phyloP scores from a whole-genome alignment of 2,113 vertebrate species.

The Plecotus auritus region DNA sequence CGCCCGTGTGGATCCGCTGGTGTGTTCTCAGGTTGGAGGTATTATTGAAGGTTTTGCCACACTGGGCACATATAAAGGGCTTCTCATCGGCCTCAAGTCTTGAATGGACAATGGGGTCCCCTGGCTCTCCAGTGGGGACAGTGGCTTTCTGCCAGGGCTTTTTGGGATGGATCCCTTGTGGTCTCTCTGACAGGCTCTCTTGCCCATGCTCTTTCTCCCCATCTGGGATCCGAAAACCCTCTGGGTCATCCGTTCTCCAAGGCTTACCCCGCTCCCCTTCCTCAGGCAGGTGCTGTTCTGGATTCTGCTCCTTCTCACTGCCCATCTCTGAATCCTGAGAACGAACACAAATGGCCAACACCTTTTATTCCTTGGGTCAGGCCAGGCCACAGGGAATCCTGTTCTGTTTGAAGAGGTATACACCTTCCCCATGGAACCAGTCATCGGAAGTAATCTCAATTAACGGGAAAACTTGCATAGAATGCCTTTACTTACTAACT shows the following conservation, averaged over 20 bases:
- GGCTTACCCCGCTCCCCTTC: slow-evolving; percentile 51
- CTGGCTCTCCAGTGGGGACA: background rate
- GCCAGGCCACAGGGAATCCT: background rate
- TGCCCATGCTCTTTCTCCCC: slow-evolving; percentile 21
- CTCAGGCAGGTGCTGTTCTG: slow-evolving; percentile 58
- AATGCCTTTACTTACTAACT: slow-evolving; percentile 9
- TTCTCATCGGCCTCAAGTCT: background rate
- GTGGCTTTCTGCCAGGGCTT: background rate
- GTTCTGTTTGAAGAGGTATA: background rate
- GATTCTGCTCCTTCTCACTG: slow-evolving; percentile 66
- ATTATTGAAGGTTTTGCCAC: slow-evolving; percentile 69
- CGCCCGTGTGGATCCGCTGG: slow-evolving; percentile 17
- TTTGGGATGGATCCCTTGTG: background rate
- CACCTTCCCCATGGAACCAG: background rate
- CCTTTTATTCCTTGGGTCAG: slow-evolving; percentile 34
- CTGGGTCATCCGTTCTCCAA: slow-evolving; percentile 41
- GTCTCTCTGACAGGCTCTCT: background rate
- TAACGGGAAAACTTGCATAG: background rate
- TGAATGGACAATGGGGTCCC: background rate
- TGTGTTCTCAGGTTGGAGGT: slow-evolving; percentile 60
- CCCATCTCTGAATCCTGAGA: slow-evolving; percentile 66
- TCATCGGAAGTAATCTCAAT: background rate
- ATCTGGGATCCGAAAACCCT: background rate
- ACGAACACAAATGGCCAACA: slow-evolving; percentile 61
- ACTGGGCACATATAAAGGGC: slow-evolving; percentile 65